Percentiles rank a stretch among this genome's conserved stretches.
Evolutionary conservation across 2,797 vertebrate species (phyloP).

Genomic region (Channallabes apus): DNA sequence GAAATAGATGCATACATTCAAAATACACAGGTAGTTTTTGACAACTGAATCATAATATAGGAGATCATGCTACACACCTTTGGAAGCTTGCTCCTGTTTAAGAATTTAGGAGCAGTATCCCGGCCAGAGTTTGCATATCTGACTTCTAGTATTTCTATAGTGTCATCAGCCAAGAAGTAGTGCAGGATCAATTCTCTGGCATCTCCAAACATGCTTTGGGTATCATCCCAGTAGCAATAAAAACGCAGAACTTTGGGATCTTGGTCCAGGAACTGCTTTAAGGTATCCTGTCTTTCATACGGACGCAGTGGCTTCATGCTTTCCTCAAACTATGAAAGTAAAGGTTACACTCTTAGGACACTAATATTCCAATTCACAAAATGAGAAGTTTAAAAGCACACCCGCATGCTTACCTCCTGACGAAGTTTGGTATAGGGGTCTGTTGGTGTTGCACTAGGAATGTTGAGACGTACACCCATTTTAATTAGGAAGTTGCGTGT

Average conservation of each 20-base stretch:
- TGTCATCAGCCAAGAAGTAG: constrained; percentile 89
- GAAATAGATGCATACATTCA: not conserved
- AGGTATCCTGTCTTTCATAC: constrained; percentile 79
- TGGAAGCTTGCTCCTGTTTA: constrained; percentile 83
- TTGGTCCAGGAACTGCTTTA: constrained; percentile 84
- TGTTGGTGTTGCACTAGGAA: constrained; percentile 66
- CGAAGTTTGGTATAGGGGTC: constrained; percentile 80
- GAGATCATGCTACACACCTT: constrained; percentile 75
- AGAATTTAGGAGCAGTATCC: constrained; percentile 74
- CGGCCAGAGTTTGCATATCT: constrained; percentile 77
- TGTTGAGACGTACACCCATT: constrained; percentile 79
- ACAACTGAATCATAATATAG: not conserved
- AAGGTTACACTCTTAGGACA: not conserved
- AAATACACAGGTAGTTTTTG: not conserved
- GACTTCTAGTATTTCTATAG: constrained; percentile 83
- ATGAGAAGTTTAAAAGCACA: not conserved
- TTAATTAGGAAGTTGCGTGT: constrained; percentile 84
- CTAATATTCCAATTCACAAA: not conserved
- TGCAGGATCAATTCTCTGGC: constrained; percentile 78
- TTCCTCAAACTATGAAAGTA: constrained; percentile 66
- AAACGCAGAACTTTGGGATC: constrained; percentile 86
- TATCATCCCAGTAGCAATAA: constrained; percentile 86
- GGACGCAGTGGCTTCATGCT: constrained; percentile 77
- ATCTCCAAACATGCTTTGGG: constrained; percentile 67
- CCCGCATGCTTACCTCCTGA: constrained; percentile 71